Base-by-base conservation (phyloP, 2,888 invertebrate genomes). In the Griposia aprilina region DNA sequence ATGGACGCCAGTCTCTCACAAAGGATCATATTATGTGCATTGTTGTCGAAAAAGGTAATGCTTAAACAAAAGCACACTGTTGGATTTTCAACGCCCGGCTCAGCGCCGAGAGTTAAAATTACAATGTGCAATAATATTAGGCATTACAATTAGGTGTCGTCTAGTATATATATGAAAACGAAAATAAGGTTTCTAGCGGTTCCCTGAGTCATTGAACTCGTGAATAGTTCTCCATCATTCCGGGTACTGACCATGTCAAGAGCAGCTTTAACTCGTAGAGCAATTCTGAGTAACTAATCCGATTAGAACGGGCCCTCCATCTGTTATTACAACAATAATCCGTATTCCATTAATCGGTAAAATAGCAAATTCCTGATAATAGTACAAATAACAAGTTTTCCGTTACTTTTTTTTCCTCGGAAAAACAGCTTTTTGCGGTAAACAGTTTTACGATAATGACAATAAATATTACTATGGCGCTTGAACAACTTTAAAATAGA, bases 401-500 rank as follows among this genome's bases (percentile, higher is more conserved):
- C 50, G 30, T 45, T 20, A 63, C n/a, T 63, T 76, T 5, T 48
- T 36, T 68, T 74, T 72, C 17, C 45, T 66, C 36, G 41, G n/a
- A 69, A 76, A 30, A 74, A 48, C 62, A 45, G 20, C 23, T 66
- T 36, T 79, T 36, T 15, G 50, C 50, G n/a, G 65, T 45, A 67
- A 60, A 48, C 50, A 7, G 57, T 63, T 74, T 72, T 26, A 65
- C 36, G 45, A 17, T 72, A 60, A 85, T 78, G 8, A 62, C 30
- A 52, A 65, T 60, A 71, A 63, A 76, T 72, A 69, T 72, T 60
- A 52, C 59, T 71, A 65, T 68, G 20, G 13, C 50, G 23, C 45
- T 65, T 45, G 23, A 72, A 78, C 74, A 67, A 75, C 23, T 71
- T 60, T 59, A 20, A 63, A 60, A 23, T 57, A 66, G 2, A 78